A percentile compares a stretch with the other conserved stretches of the same genome.
Evolutionary conservation across 2,797 vertebrate genomes (phyloP).

Genomic region (Pelochelys cantorii): DNA sequence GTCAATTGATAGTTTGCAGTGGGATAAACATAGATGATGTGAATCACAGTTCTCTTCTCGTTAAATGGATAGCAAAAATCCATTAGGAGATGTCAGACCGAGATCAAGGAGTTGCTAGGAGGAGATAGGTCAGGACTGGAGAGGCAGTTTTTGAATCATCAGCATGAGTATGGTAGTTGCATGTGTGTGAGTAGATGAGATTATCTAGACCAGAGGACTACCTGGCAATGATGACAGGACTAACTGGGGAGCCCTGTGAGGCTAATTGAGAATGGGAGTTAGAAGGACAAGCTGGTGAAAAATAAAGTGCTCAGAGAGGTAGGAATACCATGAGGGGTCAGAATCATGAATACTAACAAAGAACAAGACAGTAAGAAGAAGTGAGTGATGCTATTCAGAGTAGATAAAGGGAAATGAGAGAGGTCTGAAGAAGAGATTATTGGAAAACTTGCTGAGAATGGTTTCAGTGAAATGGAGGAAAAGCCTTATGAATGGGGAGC

Average conservation of each 20-base stretch:
- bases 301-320: background rate
- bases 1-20: background rate
- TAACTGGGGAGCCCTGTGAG: background rate
- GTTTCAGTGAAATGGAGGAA: background rate
- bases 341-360: background rate
- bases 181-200: background rate
- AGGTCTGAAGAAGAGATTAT: background rate
- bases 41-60: background rate
- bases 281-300: background rate
- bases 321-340: background rate
- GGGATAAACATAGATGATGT: background rate
- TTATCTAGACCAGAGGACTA: background rate
- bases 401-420: background rate
- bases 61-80: background rate
- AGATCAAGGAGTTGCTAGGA: background rate
- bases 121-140: background rate
- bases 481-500: background rate
- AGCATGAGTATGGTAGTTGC: background rate
- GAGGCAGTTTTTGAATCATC: background rate
- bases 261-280: background rate
- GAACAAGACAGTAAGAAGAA: background rate
- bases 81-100: background rate
- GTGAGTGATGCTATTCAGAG: background rate
- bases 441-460: background rate
- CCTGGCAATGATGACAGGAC: background rate